Evolutionary conservation across 2,113 vertebrate species (phyloP).

Genomic region (Desmodus rotundus): DNA sequence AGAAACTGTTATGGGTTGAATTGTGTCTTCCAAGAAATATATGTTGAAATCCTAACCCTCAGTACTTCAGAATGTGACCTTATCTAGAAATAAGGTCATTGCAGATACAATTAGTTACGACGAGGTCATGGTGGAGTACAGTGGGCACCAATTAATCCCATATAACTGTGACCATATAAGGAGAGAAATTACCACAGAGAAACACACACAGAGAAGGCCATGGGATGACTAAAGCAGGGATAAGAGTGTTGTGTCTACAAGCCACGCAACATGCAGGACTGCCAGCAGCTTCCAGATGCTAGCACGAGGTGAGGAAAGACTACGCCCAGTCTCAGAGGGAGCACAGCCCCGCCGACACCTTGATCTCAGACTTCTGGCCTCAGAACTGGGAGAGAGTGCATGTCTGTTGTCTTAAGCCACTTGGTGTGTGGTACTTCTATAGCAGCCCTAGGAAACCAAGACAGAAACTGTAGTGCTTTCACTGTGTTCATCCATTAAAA

Average conservation of each 20-base stretch:
- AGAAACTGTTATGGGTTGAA: neutral
- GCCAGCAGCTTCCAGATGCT: rapidly evolving
- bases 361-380: neutral
- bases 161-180: too few species aligned
- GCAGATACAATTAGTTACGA: neutral
- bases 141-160: too few species aligned
- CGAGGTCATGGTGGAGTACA: neutral
- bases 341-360: neutral
- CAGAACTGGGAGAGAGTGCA: neutral
- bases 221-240: rapidly evolving
- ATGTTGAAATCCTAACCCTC: rapidly evolving
- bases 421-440: rapidly evolving
- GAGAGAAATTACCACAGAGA: neutral
- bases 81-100: neutral
- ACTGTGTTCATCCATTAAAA: too few species aligned
- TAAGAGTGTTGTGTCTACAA: neutral
- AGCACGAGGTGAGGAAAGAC: neutral
- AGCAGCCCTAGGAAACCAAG: neutral
- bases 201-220: too few species aligned
- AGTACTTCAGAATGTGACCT: neutral
- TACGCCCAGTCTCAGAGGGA: neutral
- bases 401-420: too few species aligned
- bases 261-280: neutral
- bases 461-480: rapidly evolving
- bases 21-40: neutral